A percentile compares a stretch with the other conserved stretches of the same genome.
Evolutionary conservation across 1,140 invertebrate genomes (phyloP).

Genomic region (Heliconius congener): DNA sequence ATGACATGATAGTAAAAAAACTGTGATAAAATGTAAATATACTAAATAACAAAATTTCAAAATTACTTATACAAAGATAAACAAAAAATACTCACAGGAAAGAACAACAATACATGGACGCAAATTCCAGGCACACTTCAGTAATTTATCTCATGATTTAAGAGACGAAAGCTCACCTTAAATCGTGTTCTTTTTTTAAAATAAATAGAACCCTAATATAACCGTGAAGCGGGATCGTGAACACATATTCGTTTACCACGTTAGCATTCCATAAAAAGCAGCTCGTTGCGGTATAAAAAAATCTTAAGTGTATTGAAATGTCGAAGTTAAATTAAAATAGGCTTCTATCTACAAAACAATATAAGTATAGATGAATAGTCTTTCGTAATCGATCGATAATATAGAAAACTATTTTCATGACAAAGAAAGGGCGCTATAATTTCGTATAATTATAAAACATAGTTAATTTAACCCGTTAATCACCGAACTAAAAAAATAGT

Average conservation of each 20-base stretch:
- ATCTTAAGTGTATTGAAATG: background rate
- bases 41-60: background rate
- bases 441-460: constrained; percentile 34
- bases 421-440: constrained; percentile 63
- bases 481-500: constrained; percentile 26
- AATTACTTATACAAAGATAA: constrained; percentile 23
- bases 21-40: background rate
- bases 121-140: constrained; percentile 58
- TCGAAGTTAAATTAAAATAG: constrained; percentile 39
- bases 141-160: constrained; percentile 52
- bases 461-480: constrained; percentile 28
- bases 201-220: constrained; percentile 27
- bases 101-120: constrained; percentile 80
- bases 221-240: constrained; percentile 26
- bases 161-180: constrained; percentile 39
- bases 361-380: constrained; percentile 52
- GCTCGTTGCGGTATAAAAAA: constrained; percentile 19
- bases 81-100: constrained; percentile 73
- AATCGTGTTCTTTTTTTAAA: constrained; percentile 34
- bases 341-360: constrained; percentile 42
- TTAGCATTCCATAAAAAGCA: constrained; percentile 29
- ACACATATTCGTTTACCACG: constrained; percentile 39
- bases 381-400: constrained; percentile 80
- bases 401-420: constrained; percentile 70
- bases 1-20: background rate